Evolutionary conservation across 2,888 invertebrate genomes (phyloP).

Genomic region (Yponomeuta evonymella): DNA sequence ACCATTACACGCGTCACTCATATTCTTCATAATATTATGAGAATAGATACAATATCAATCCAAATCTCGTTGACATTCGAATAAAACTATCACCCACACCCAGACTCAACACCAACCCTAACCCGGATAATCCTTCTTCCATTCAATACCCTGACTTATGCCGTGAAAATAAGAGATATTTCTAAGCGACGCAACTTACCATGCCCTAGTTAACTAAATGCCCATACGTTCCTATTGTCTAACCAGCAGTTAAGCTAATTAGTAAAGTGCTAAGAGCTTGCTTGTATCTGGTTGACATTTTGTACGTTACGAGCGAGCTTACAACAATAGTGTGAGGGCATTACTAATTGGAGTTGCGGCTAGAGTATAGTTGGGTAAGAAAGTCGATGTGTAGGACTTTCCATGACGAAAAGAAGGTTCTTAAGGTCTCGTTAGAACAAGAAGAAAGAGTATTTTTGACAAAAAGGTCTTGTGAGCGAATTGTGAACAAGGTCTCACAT

Average conservation of each 20-base stretch:
- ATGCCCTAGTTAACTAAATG: background rate
- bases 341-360: background rate
- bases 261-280: slow-evolving; percentile 12
- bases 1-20: too few species aligned
- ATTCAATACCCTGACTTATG: too few species aligned
- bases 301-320: slow-evolving; percentile 35
- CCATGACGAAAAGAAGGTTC: too few species aligned
- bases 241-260: slow-evolving; percentile 1
- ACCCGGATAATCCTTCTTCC: too few species aligned
- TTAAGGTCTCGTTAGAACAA: too few species aligned
- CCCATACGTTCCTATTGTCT: background rate
- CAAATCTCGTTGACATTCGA: background rate
- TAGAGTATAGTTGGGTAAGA: background rate
- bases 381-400: background rate
- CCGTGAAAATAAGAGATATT: too few species aligned
- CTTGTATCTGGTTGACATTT: slow-evolving; percentile 54
- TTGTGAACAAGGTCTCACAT: too few species aligned
- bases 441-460: too few species aligned
- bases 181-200: background rate
- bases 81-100: background rate
- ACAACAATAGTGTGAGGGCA: background rate
- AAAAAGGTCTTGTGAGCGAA: too few species aligned
- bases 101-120: too few species aligned
- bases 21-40: too few species aligned
- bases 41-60: too few species aligned